Conservation (phyloP, 2,888 invertebrate genomes). For the Zygaena filipendulae region DNA sequence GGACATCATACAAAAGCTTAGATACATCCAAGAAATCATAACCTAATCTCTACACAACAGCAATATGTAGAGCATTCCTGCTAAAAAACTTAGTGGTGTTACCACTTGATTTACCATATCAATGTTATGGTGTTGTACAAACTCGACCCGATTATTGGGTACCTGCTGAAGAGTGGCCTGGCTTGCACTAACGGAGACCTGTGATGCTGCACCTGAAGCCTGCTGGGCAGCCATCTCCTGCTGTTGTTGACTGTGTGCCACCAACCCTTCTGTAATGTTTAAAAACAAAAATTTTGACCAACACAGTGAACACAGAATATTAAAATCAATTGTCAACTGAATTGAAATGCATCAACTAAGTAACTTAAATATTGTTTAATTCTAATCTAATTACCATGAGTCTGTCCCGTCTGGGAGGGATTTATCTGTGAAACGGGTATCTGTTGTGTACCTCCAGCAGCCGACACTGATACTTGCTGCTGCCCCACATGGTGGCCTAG, state of each 20-base stretch:
- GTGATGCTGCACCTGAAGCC: slow-evolving; percentile 26
- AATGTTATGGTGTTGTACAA: slow-evolving; percentile 67
- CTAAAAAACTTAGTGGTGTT: slow-evolving; percentile 43
- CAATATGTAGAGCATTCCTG: slow-evolving; percentile 43
- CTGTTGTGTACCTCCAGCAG: slow-evolving; percentile 45
- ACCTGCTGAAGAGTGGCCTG: slow-evolving; percentile 59
- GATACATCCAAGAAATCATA: too few species aligned
- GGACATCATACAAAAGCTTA: too few species aligned
- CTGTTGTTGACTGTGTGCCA: slow-evolving; percentile 60
- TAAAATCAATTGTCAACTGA: not conserved
- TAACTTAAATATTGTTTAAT: slow-evolving; percentile 5
- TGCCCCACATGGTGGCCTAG: slow-evolving; percentile 68
- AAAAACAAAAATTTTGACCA: too few species aligned
- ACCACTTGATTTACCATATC: slow-evolving; percentile 65
- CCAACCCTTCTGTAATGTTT: slow-evolving; percentile 41
- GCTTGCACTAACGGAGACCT: slow-evolving; percentile 42
- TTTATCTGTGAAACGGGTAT: slow-evolving; percentile 60
- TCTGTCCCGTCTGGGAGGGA: slow-evolving; percentile 51
- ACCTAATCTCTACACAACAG: slow-evolving; percentile 32
- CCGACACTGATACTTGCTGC: slow-evolving; percentile 50
- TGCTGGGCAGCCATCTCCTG: slow-evolving; percentile 49
- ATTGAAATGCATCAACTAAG: not conserved
- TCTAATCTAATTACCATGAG: slow-evolving; percentile 51
- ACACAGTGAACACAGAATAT: not conserved
- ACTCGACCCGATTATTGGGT: slow-evolving; percentile 65